phyloP scores from a whole-genome alignment of 1,140 invertebrate genomes.

The Hyphantria cunea region DNA sequence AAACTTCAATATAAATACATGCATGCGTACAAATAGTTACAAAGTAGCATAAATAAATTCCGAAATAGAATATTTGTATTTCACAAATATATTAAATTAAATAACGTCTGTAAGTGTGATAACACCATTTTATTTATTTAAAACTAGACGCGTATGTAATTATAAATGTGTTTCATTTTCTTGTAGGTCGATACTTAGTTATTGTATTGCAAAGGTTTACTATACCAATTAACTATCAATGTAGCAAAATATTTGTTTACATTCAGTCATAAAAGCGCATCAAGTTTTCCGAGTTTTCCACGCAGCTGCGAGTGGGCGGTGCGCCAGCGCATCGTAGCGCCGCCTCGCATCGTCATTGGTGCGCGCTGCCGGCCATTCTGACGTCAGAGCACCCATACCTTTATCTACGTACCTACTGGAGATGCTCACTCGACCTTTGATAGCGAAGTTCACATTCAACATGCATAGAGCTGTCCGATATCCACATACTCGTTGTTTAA shows the following conservation, averaged over 20 bases:
- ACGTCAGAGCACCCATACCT: slow-evolving; percentile 65
- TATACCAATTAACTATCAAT: background rate
- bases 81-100: too few species aligned
- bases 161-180: too few species aligned
- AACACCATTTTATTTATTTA: too few species aligned
- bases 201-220: too few species aligned
- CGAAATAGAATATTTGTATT: too few species aligned
- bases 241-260: slow-evolving; percentile 1
- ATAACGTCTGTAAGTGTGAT: too few species aligned
- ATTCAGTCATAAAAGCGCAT: slow-evolving; percentile 1
- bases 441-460: slow-evolving; percentile 16
- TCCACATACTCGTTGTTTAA: background rate
- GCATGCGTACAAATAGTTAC: too few species aligned
- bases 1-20: slow-evolving; percentile 4
- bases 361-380: slow-evolving; percentile 59
- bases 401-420: slow-evolving; percentile 53
- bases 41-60: too few species aligned
- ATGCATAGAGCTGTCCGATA: background rate
- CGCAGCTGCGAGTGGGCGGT: slow-evolving; percentile 56
- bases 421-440: slow-evolving; percentile 16
- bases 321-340: slow-evolving; percentile 45
- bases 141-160: too few species aligned
- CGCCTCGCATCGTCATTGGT: slow-evolving; percentile 69
- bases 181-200: too few species aligned
- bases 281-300: slow-evolving; percentile 66